These are phyloP conservation scores for Lutraria rhynchaena DNA, from an alignment of 1,140 invertebrate genomes.

Conservation along the genomic window DNA sequence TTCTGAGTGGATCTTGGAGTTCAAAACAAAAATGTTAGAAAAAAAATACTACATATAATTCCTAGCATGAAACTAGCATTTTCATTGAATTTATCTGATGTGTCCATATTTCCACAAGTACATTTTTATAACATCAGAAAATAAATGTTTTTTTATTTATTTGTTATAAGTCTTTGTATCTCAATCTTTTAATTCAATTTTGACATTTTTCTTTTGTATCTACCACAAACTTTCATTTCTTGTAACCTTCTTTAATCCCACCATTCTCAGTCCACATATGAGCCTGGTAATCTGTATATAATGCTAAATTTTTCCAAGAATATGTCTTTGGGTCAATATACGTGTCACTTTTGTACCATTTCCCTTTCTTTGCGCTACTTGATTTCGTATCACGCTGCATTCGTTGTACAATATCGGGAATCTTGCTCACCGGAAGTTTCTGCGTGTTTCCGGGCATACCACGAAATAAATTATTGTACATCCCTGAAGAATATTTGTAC, in stretches of 20 bases:
- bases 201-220: no score
- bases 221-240: conserved; percentile 41
- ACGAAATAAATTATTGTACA: conserved; percentile 52
- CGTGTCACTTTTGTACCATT: conserved; percentile 55
- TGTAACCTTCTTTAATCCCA: conserved; percentile 36
- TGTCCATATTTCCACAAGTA: no score
- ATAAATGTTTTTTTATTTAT: no score
- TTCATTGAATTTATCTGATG: no score
- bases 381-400: conserved; percentile 57
- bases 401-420: conserved; percentile 55
- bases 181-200: no score
- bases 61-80: no score
- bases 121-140: no score
- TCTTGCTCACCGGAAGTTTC: conserved; percentile 46
- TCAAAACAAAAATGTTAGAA: no score
- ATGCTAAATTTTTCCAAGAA: conserved; percentile 55
- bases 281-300: conserved; percentile 55
- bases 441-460: conserved; percentile 28
- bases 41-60: no score
- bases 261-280: conserved; percentile 53
- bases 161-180: no score
- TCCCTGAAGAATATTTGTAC: not conserved
- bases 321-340: conserved; percentile 50
- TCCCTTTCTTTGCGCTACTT: conserved; percentile 43
- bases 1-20: no score